Percentiles rank a stretch among this genome's conserved stretches.
Conservation (phyloP, 1,140 invertebrate species). For the Anoplolepis gracilipes region DNA sequence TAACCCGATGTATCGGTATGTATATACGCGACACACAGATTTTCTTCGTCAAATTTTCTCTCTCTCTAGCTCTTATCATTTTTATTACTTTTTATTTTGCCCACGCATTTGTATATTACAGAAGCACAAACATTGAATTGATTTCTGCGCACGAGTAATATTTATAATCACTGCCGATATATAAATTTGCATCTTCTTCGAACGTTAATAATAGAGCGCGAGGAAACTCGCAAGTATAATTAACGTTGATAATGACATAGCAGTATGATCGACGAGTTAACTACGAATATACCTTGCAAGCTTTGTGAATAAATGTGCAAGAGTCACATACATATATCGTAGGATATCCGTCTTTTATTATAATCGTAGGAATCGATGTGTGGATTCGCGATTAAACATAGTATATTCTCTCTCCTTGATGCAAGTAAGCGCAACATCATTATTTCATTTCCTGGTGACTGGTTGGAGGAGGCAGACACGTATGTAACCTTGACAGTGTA, state of each 20-base stretch:
- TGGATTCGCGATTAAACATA: constrained; percentile 4
- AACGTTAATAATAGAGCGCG: neutral
- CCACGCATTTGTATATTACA: neutral
- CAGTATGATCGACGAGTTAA: neutral
- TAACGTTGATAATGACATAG: constrained; percentile 5
- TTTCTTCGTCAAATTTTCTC: too few species aligned
- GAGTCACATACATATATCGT: neutral
- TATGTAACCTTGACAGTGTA: constrained; percentile 46
- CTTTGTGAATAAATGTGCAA: neutral
- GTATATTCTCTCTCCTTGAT: constrained; percentile 16
- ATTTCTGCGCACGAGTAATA: constrained; percentile 8
- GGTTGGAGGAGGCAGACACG: neutral
- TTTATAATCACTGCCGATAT: neutral
- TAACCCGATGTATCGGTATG: neutral
- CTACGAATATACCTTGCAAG: neutral
- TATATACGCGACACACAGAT: neutral
- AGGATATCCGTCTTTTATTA: neutral
- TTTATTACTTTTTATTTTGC: constrained; percentile 3
- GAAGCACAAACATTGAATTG: neutral
- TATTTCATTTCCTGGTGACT: constrained; percentile 43
- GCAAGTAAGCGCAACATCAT: neutral
- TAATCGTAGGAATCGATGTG: neutral
- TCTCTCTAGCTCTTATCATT: neutral
- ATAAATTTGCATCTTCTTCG: constrained; percentile 7
- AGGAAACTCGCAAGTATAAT: constrained; percentile 7